Percentiles rank a stretch among this genome's conserved stretches.
phyloP scores from a whole-genome alignment of 2,113 vertebrate genomes.

The Scartelaos histophorus region DNA sequence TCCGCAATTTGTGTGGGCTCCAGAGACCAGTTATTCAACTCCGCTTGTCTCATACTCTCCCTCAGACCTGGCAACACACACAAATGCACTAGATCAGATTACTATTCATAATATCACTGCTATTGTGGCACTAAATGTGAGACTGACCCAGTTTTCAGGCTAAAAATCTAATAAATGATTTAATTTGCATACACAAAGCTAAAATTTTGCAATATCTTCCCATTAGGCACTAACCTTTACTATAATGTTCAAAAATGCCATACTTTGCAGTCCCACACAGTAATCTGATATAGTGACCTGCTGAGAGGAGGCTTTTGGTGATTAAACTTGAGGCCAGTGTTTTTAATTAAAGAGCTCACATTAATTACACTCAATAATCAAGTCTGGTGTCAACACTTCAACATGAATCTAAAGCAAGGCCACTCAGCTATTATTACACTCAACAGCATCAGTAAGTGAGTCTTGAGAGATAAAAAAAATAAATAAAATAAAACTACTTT shows the following conservation, averaged over 20 bases:
- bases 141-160: constrained; percentile 22
- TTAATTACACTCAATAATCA: constrained; percentile 71
- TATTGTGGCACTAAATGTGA: constrained; percentile 36
- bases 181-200: constrained; percentile 38
- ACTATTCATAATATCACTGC: constrained; percentile 9
- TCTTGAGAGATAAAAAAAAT: background rate
- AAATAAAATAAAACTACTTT: background rate
- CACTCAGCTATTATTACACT: constrained; percentile 18
- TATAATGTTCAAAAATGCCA: constrained; percentile 65
- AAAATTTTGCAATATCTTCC: constrained; percentile 50
- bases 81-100: constrained; percentile 5
- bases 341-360: constrained; percentile 73
- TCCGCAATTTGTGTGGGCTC: constrained; percentile 91
- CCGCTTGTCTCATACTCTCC: constrained; percentile 93
- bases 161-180: constrained; percentile 34
- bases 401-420: constrained; percentile 59
- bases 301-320: constrained; percentile 68
- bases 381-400: constrained; percentile 64
- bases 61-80: constrained; percentile 78
- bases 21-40: constrained; percentile 92
- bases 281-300: constrained; percentile 75
- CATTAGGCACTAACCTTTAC: constrained; percentile 61
- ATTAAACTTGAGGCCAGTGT: constrained; percentile 70
- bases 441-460: background rate
- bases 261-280: constrained; percentile 64